phyloP scores from a whole-genome alignment of 2,797 vertebrate species.

The Labeo calbasu region DNA sequence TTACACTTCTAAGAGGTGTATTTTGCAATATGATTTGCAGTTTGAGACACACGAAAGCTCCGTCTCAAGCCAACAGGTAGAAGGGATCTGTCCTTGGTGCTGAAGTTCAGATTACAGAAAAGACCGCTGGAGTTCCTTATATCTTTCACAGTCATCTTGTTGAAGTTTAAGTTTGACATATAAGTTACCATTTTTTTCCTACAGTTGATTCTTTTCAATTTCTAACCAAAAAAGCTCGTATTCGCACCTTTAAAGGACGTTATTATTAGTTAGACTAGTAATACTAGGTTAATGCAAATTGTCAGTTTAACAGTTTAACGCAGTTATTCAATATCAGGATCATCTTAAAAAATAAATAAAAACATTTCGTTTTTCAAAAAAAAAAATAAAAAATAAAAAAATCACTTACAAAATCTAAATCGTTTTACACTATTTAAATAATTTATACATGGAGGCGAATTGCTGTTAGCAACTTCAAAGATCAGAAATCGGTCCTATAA shows the following conservation, averaged over 20 bases:
- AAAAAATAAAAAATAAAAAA: not conserved
- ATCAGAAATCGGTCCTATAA: not conserved
- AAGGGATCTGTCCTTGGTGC: conserved; percentile 44
- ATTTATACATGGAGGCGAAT: not conserved
- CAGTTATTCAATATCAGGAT: not conserved
- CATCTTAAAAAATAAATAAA: not conserved
- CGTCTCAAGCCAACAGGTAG: conserved; percentile 7
- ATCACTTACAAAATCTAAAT: not conserved
- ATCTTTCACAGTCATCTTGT: not conserved
- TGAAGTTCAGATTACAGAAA: conserved; percentile 21
- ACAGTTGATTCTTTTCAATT: not conserved
- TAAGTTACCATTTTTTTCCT: too few species aligned
- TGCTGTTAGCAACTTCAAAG: not conserved
- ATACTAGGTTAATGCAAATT: not conserved
- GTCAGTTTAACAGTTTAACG: not conserved
- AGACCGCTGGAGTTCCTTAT: too few species aligned
- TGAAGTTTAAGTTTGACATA: not conserved
- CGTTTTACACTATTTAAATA: not conserved
- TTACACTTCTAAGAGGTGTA: not conserved
- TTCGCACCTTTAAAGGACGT: not conserved
- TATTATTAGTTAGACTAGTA: not conserved
- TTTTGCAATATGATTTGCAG: not conserved
- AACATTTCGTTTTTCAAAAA: not conserved
- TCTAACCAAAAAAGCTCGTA: not conserved
- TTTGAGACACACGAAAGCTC: not conserved